Base-by-base conservation (phyloP, 1,140 invertebrate genomes). In the Brachionus rotundiformis region DNA sequence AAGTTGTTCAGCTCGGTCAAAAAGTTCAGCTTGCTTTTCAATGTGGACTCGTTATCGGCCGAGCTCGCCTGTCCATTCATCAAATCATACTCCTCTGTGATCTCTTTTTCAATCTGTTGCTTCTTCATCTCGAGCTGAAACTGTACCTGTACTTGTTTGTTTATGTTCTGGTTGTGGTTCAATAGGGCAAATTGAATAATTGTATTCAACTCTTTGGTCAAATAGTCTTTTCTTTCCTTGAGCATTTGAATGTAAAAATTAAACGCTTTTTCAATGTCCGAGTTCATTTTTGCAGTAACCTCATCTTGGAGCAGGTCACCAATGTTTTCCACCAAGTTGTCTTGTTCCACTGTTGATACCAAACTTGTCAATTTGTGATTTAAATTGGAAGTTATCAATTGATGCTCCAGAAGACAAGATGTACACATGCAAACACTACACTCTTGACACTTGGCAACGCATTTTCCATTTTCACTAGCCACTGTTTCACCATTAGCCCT, bases 191-290 rank as follows among this genome's bases (percentile, higher is more conserved):
- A 79, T 63, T 79, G 76, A 25, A 54, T 79, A n/a, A 79, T 79
- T 13, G 76, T 79, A 39, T 63, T 79, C 76, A 79, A 41, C 33
- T 79, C 76, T n/a, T 59, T 79, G 11, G 36, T 33, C 29, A 79
- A 59, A 27, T 79, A 79, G 11, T 79, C 76, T 33, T 79, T 79
- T 41, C 76, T 25, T 25, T 79, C 76, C 10, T 79, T 54, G 19
- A 79, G 6, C 5, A 31, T 79, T 61, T 79, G 76, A 33, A 79
- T 33, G 36, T 79, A 79, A 63, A 79, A 79, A 79, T 79, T 79
- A 29, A 36, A 29, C 0, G 47, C 23, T 36, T 79, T 79, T 10
- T 79, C 31, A 25, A 79, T 79, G 39, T 79, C 76, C 13, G 7
- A 13, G 10, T 29, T 49, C 16, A 73, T 73, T 73, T 73, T 73